Evolutionary conservation across 92 coral and sea anemone species (phyloP), one percentile per base, ranked within the genome.

Genomic region (Anthopleura xanthogrammica): DNA sequence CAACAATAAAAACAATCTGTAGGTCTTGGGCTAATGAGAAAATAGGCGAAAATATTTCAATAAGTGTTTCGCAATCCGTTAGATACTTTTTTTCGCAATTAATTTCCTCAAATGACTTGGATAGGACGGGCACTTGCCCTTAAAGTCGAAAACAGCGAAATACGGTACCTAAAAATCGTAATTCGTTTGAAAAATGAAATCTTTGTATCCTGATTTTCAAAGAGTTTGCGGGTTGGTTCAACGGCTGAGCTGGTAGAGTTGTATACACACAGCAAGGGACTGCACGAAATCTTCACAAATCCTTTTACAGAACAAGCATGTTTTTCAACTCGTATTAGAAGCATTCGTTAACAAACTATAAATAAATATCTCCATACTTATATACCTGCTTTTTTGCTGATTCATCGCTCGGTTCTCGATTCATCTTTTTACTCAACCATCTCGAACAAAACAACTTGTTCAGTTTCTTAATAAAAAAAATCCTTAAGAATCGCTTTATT

Each of bases 211-310:
- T 68, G 29, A 4, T 29, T 68, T 68, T 68, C 16, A 23, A 23
- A 29, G 41, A 13, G 40, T 68, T 68, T 65, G 36, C 36, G 36
- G 40, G 74, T 68, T 29, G 16, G 11, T 36, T 22, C 74, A 36
- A 68, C 74, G 74, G 40, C 42, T 68, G 41, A 68, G 5, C 36
- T 68, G 17, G 12, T 68, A 23, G 24, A 62, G 40, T 7, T 68
- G 74, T 68, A 68, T 36, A 68, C 74, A 68, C 74, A 68, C 74
- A 68, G 74, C 74, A 68, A 24, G 74, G 19, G 41, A 68, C 36
- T 29, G 74, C 74, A 68, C 74, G 74, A 68, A 29, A 68, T 68
- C 74, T 36, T 68, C 9, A 14, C 74, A 68, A 68, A 29, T 29
- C 74, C 17, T 68, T 68, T 68, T 4, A 23, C 2, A 23, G 40